Percentiles rank a stretch among this genome's conserved stretches.
phyloP scores from a whole-genome alignment of 2,797 vertebrate genomes.

The Myotis planiceps region DNA sequence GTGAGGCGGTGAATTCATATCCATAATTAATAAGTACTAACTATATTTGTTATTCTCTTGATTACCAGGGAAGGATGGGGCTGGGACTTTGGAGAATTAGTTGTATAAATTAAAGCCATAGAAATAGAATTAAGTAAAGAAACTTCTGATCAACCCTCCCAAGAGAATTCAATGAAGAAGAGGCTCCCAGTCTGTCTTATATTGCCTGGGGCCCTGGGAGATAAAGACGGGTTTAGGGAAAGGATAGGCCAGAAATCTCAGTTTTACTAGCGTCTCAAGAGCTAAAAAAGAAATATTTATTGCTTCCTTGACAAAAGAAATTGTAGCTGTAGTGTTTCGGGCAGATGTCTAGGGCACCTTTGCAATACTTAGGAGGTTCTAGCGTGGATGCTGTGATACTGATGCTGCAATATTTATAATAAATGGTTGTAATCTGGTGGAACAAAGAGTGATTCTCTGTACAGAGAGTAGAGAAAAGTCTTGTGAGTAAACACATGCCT shows the following conservation, averaged over 20 bases:
- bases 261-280: conserved; percentile 52
- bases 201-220: background rate
- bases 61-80: background rate
- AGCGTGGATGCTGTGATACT: background rate
- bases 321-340: background rate
- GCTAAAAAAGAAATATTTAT: conserved; percentile 54
- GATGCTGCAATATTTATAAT: conserved; percentile 42
- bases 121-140: background rate
- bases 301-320: conserved; percentile 50
- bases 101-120: background rate
- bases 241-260: conserved; percentile 54
- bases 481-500: background rate
- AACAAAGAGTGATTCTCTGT: conserved; percentile 8
- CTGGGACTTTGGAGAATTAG: background rate
- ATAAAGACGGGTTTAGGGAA: conserved; percentile 24
- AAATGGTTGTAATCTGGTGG: conserved; percentile 56
- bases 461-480: background rate
- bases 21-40: background rate
- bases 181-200: background rate
- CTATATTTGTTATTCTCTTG: background rate
- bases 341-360: conserved; percentile 34
- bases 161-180: background rate
- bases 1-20: background rate
- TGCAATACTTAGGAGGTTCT: background rate
- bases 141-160: background rate